Base-by-base conservation (phyloP, 2,113 vertebrate species). In the Coptodon rendalli region DNA sequence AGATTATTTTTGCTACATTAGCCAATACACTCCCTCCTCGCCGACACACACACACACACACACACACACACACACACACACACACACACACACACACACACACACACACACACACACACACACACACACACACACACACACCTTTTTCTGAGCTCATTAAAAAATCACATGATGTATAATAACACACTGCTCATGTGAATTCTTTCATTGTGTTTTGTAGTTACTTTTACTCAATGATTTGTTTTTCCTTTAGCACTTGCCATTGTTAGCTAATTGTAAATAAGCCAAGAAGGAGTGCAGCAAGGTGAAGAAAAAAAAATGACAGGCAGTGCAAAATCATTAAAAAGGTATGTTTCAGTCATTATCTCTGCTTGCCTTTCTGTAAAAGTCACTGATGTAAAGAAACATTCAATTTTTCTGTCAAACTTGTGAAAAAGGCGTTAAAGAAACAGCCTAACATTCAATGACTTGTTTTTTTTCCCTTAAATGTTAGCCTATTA, bases 1-100 rank as follows among this genome's bases (percentile, higher is more conserved):
- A 89, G 50, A 90, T 89, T 48, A 84, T 88, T 76, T 90, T 81
- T 8, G 34, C 54, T 73, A 76, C 81, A 88, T 87, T 89, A 82
- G 40, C 38, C 86, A 90, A 81, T 53, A 45, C 2, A 29, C n/a
- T 50, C 57, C 17, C 43, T 50, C 24, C 6, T 2, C 56, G 2
- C 24, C 17, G 17, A n/a, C n/a, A n/a, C n/a, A n/a, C n/a, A n/a
- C n/a, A n/a, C n/a, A n/a, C n/a, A n/a, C n/a, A n/a, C n/a, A n/a
- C n/a, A n/a, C n/a, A n/a, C n/a, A n/a, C n/a, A n/a, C n/a, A n/a
- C n/a, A n/a, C n/a, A n/a, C n/a, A n/a, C n/a, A n/a, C n/a, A n/a
- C n/a, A n/a, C n/a, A n/a, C n/a, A n/a, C n/a, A n/a, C n/a, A n/a
- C n/a, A n/a, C n/a, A n/a, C n/a, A 22, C 22, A 22, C 22, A 22